Conservation (phyloP, 2,888 invertebrate species). For the Limenitis camilla region DNA sequence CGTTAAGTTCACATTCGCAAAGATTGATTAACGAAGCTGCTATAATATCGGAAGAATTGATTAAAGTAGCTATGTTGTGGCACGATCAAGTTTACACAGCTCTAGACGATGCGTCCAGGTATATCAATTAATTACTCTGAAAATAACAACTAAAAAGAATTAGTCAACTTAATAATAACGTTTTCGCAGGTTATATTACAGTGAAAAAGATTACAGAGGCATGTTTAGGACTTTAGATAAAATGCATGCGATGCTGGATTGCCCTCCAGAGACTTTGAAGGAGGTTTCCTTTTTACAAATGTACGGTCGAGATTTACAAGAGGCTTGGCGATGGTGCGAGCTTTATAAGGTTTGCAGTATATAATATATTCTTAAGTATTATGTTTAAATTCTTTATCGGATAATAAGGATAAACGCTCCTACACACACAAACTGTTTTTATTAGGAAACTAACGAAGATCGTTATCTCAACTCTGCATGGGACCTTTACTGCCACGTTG, state of each 20-base stretch:
- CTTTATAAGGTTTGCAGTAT: constrained; percentile 78
- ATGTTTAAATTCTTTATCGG: neutral
- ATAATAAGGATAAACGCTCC: neutral
- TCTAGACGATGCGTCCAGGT: constrained; percentile 90
- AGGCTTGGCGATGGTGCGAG: constrained; percentile 96
- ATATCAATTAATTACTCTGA: neutral
- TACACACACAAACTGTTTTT: neutral
- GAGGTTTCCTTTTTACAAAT: constrained; percentile 98
- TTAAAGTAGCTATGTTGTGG: constrained; percentile 98
- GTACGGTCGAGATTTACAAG: constrained; percentile 94
- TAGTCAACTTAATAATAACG: neutral
- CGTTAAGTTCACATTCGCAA: constrained; percentile 95
- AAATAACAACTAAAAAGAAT: neutral
- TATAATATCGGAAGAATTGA: constrained; percentile 96
- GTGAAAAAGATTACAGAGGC: constrained; percentile 94
- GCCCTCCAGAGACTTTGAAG: constrained; percentile 95
- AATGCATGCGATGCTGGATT: constrained; percentile 93
- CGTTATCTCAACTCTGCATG: constrained; percentile 97
- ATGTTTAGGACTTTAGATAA: constrained; percentile 98
- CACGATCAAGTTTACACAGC: constrained; percentile 91
- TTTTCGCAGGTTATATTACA: constrained; percentile 87
- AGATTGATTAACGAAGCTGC: constrained; percentile 95
- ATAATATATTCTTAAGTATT: neutral
- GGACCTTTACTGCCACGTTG: constrained; percentile 99
- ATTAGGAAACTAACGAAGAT: constrained; percentile 83